These are phyloP conservation scores for Cariama cristata DNA, from an alignment of 2,113 vertebrate genomes.

Conservation along the genomic window DNA sequence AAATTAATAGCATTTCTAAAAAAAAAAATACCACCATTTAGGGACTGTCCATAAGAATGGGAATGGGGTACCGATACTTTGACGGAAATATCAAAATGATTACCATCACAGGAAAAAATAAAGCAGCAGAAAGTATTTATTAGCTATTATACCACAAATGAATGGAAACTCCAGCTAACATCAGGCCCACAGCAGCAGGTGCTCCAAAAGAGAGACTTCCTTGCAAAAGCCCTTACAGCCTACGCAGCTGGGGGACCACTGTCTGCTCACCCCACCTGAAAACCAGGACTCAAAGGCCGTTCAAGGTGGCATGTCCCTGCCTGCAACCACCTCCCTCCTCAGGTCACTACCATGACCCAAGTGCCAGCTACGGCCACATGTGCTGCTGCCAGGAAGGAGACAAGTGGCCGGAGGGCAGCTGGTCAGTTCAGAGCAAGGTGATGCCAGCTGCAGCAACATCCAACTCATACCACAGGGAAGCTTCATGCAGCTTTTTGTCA, in stretches of 20 bases:
- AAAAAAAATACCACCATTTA: background rate
- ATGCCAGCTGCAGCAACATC: background rate
- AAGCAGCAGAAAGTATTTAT: background rate
- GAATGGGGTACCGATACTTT: background rate
- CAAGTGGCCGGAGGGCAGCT: too few relatives aligned
- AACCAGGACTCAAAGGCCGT: rapidly evolving
- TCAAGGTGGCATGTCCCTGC: too few relatives aligned
- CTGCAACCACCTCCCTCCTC: background rate
- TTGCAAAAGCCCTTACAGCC: background rate
- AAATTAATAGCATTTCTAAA: background rate
- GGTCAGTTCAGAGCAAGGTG: rapidly evolving
- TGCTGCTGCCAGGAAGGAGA: too few relatives aligned
- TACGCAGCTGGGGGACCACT: rapidly evolving
- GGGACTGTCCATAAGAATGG: background rate
- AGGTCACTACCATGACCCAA: rapidly evolving
- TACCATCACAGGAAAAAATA: background rate
- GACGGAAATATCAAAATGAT: background rate
- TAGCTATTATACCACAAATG: rapidly evolving
- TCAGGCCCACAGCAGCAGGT: rapidly evolving
- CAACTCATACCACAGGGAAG: background rate
- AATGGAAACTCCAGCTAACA: background rate
- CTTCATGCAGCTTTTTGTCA: background rate
- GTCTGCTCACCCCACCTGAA: too few relatives aligned
- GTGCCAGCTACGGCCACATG: background rate
- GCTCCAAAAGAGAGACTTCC: too few relatives aligned